Evolutionary conservation across 2,113 vertebrate genomes (phyloP).

Genomic region (Montifringilla adamsi): DNA sequence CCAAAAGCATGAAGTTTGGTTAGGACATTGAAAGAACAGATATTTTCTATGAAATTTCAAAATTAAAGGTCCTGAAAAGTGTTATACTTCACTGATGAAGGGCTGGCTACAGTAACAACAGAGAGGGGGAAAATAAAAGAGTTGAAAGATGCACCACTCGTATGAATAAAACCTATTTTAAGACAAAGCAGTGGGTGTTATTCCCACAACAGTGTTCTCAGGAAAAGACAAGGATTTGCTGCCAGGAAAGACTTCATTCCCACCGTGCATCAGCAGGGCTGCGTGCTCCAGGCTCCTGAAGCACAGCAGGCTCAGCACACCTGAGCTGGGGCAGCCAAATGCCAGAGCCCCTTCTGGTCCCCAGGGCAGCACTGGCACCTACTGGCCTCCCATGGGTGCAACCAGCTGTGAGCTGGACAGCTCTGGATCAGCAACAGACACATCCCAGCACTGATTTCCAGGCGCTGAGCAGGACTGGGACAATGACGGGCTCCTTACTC

Average conservation of each 20-base stretch:
- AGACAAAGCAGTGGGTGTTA: background rate
- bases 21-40: background rate
- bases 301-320: background rate
- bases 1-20: background rate
- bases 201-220: background rate
- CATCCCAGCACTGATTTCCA: background rate
- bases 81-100: background rate
- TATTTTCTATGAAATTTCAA: background rate
- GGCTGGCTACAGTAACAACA: background rate
- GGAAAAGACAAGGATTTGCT: background rate
- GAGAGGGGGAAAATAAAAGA: background rate
- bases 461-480: background rate
- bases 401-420: background rate
- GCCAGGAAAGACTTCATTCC: background rate
- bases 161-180: background rate
- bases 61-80: background rate
- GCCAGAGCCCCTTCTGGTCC: background rate
- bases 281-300: background rate
- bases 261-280: background rate
- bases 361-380: background rate
- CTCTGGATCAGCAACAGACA: background rate
- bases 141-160: background rate
- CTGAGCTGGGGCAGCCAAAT: accelerated
- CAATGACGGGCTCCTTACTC: too few relatives aligned
- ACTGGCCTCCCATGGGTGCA: accelerated